Evolutionary conservation across 2,113 vertebrate genomes (phyloP).

Genomic region (Mastomys coucha): DNA sequence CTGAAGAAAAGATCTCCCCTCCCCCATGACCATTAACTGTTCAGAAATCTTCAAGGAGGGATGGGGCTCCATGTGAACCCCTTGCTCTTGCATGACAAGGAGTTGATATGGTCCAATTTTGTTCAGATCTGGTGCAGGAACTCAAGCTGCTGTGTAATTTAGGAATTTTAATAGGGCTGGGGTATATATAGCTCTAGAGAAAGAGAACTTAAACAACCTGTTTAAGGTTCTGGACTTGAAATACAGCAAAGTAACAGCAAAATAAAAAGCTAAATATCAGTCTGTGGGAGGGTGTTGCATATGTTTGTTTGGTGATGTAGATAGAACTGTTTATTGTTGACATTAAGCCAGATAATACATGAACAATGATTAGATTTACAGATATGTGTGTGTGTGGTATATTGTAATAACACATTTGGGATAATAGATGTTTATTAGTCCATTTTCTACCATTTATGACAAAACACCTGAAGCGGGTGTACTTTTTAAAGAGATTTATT

Average conservation of each 20-base stretch:
- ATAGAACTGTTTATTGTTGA: slow-evolving; percentile 44
- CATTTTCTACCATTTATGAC: background rate
- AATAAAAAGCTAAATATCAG: background rate
- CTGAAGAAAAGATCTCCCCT: background rate
- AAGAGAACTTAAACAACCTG: background rate
- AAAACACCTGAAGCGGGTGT: background rate
- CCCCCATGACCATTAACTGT: background rate
- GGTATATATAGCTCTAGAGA: background rate
- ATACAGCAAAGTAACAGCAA: background rate
- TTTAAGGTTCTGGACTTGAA: background rate
- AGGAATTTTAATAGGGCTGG: background rate
- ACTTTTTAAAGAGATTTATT: background rate
- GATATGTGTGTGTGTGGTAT: background rate
- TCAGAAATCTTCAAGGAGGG: background rate
- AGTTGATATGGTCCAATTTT: background rate
- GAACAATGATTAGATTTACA: background rate
- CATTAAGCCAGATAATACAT: slow-evolving; percentile 5
- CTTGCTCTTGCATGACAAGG: background rate
- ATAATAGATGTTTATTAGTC: slow-evolving; percentile 19
- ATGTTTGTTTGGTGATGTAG: background rate
- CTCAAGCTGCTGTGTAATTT: background rate
- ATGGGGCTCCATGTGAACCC: background rate
- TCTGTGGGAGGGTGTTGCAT: background rate
- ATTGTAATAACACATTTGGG: slow-evolving; percentile 4
- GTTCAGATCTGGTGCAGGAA: background rate